Conservation (phyloP, 2,797 vertebrate genomes). For the Gallinago solitaria region DNA sequence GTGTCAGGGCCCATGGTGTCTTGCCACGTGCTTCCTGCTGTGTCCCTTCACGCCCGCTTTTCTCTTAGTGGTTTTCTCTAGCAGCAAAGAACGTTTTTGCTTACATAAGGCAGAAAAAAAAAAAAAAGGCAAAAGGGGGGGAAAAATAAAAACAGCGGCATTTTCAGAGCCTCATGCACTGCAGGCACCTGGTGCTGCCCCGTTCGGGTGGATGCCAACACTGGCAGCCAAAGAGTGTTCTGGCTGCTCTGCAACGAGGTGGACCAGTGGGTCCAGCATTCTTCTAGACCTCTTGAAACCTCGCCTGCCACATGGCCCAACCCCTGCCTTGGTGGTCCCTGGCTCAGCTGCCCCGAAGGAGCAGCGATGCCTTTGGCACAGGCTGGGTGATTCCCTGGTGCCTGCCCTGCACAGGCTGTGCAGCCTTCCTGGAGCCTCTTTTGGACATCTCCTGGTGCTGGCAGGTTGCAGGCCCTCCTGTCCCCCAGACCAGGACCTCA, state of each 20-base stretch:
- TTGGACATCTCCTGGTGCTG: background rate
- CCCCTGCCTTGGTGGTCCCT: background rate
- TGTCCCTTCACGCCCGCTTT: background rate
- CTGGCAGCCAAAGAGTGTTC: accelerated
- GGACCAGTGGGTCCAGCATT: background rate
- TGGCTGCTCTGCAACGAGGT: accelerated
- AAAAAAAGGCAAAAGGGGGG: accelerated
- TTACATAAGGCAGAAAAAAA: background rate
- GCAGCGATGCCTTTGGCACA: background rate
- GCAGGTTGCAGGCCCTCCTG: background rate
- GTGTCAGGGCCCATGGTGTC: background rate
- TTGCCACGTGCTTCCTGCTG: background rate
- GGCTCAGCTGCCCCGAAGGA: background rate
- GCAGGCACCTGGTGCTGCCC: background rate
- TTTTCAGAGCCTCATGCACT: background rate
- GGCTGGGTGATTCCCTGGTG: background rate
- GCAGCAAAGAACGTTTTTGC: background rate
- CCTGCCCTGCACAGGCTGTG: background rate
- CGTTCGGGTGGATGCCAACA: background rate
- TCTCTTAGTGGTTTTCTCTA: background rate
- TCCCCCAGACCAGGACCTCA: background rate
- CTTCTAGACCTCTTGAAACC: background rate
- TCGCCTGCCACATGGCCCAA: accelerated
- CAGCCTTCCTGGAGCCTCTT: background rate
- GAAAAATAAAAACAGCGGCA: background rate